Percentiles rank a stretch among this genome's conserved stretches.
Evolutionary conservation across 2,888 invertebrate genomes (phyloP).

Genomic region (Horisme vitalbata): DNA sequence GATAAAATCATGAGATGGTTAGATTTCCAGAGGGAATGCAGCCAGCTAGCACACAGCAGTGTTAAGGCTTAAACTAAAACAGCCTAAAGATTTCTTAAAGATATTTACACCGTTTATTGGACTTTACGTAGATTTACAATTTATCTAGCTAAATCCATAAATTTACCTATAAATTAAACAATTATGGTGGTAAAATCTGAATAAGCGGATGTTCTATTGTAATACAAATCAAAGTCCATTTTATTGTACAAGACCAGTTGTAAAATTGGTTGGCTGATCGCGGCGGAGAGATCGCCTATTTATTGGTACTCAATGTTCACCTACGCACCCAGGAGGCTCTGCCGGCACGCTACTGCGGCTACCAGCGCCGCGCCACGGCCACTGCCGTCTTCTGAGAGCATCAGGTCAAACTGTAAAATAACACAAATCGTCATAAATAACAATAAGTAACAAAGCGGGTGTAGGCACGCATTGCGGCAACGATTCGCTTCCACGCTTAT

Average conservation of each 20-base stretch:
- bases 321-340: slow-evolving; percentile 56
- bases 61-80: slow-evolving; percentile 34
- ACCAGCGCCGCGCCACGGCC: slow-evolving; percentile 98
- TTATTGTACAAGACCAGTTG: slow-evolving; percentile 16
- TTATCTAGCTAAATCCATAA: slow-evolving; percentile 21
- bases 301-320: neutral
- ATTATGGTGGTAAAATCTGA: no score
- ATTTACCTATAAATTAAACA: no score
- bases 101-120: slow-evolving; percentile 27
- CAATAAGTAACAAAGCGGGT: no score
- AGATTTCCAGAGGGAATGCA: slow-evolving; percentile 40
- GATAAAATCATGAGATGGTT: slow-evolving; percentile 9
- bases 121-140: slow-evolving; percentile 15
- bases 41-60: slow-evolving; percentile 47
- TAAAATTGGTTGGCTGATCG: slow-evolving; percentile 27
- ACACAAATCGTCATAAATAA: neutral
- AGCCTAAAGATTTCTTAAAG: slow-evolving; percentile 31
- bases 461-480: no score
- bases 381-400: slow-evolving; percentile 97
- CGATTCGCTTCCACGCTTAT: no score
- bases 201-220: slow-evolving; percentile 21
- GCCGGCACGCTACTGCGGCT: slow-evolving; percentile 94
- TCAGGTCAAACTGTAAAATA: slow-evolving; percentile 90
- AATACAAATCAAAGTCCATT: slow-evolving; percentile 11
- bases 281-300: slow-evolving; percentile 42